Evolutionary conservation across 2,113 vertebrate species (phyloP).

Genomic region (Bucco capensis): DNA sequence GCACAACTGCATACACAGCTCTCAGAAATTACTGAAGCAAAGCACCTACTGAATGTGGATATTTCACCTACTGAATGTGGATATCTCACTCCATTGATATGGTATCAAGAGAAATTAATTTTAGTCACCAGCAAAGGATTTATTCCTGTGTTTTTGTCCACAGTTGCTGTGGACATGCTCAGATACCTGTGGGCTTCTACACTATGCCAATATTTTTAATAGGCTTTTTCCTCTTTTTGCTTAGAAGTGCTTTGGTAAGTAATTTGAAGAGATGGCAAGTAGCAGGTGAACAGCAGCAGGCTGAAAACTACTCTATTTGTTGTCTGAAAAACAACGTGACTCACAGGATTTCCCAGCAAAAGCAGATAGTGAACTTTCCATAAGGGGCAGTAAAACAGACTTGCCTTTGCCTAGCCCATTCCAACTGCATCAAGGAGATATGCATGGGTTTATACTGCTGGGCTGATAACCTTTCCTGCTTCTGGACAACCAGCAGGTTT

Average conservation of each 20-base stretch:
- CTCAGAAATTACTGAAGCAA: not conserved
- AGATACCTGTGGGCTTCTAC: not conserved
- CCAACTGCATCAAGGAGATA: not conserved
- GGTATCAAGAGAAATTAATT: not conserved
- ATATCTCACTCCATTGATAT: not conserved
- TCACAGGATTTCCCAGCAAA: not conserved
- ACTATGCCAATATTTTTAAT: not conserved
- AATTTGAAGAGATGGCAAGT: not conserved
- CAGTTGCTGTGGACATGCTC: not conserved
- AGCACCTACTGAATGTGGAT: not conserved
- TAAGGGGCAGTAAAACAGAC: not conserved
- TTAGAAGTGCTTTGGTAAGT: not conserved
- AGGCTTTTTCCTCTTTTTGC: not conserved
- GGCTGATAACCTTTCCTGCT: not conserved
- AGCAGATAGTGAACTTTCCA: not conserved
- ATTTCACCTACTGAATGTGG: not conserved
- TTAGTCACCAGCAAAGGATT: not conserved
- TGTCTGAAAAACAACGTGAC: not conserved
- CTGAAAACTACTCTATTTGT: not conserved
- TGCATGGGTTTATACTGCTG: not conserved
- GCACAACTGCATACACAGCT: not conserved
- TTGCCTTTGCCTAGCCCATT: not conserved
- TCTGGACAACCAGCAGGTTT: not conserved
- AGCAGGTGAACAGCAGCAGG: not conserved
- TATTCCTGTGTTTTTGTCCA: not conserved